A percentile compares a stretch with the other conserved stretches of the same genome.
phyloP scores from a whole-genome alignment of 2,797 vertebrate species.

The Myotis daubentonii region DNA sequence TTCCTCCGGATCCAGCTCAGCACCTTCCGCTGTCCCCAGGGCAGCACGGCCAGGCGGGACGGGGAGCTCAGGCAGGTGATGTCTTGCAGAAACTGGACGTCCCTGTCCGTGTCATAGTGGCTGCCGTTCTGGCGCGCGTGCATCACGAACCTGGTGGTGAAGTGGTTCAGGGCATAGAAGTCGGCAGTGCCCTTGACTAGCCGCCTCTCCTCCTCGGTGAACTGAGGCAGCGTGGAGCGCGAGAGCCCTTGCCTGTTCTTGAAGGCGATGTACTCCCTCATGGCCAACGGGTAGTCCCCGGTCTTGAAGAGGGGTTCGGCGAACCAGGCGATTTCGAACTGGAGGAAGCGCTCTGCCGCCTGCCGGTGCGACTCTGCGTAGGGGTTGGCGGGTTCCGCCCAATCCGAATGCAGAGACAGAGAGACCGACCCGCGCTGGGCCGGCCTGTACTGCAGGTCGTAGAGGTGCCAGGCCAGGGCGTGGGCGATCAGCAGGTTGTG shows the following conservation, averaged over 20 bases:
- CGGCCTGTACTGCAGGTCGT: conserved; percentile 85
- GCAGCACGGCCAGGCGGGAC: conserved; percentile 89
- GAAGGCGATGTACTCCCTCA: conserved; percentile 87
- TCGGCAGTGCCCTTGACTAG: conserved; percentile 91
- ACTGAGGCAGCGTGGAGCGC: conserved; percentile 85
- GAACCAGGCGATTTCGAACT: conserved; percentile 95
- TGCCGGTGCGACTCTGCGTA: conserved; percentile 88
- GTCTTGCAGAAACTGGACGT: conserved; percentile 89
- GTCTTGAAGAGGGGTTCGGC: conserved; percentile 92
- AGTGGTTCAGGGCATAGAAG: conserved; percentile 96
- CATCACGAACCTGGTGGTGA: conserved; percentile 93
- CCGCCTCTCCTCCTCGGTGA: conserved; percentile 87
- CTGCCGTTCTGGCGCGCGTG: conserved; percentile 83
- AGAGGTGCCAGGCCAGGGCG: conserved; percentile 91
- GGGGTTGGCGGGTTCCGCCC: conserved; percentile 95
- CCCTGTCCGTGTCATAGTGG: conserved; percentile 85
- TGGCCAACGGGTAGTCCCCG: conserved; percentile 88
- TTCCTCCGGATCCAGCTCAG: conserved; percentile 91
- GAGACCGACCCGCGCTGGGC: conserved; percentile 89
- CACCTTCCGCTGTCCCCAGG: conserved; percentile 91
- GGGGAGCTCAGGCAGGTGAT: conserved; percentile 90
- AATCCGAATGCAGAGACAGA: conserved; percentile 94
- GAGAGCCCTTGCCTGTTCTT: conserved; percentile 84
- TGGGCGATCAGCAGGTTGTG: conserved; percentile 94
- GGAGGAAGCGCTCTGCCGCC: conserved; percentile 91